Percentiles rank a stretch among this genome's conserved stretches.
Evolutionary conservation across 2,888 invertebrate genomes (phyloP).

Genomic region (Netelia inedita): DNA sequence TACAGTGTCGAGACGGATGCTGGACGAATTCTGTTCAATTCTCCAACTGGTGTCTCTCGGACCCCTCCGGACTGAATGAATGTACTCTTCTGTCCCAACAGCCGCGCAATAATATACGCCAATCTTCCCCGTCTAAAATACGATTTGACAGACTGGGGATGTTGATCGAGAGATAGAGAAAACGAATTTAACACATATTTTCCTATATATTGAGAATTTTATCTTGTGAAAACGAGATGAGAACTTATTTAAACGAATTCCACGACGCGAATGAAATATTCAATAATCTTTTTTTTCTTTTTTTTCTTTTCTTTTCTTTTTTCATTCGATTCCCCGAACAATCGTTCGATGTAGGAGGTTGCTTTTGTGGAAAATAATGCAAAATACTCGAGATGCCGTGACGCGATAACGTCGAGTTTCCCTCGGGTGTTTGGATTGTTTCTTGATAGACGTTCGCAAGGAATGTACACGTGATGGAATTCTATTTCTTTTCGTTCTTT

Average conservation of each 20-base stretch:
- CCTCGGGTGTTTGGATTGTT: background rate
- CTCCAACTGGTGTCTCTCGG: constrained; percentile 6
- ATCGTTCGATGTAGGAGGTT: background rate
- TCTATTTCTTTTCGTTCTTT: no score
- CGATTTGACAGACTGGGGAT: background rate
- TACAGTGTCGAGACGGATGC: background rate
- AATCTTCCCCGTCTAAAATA: background rate
- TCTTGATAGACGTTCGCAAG: background rate
- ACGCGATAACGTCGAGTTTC: background rate
- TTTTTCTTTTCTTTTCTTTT: no score
- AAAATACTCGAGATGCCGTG: background rate
- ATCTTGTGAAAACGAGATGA: constrained; percentile 1
- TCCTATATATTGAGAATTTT: constrained; percentile 16
- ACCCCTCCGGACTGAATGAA: constrained; percentile 19
- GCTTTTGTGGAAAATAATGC: background rate
- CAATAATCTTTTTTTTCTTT: background rate
- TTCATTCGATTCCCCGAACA: background rate
- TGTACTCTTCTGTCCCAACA: constrained; percentile 14
- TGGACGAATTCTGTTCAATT: constrained; percentile 40
- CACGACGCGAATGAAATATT: background rate
- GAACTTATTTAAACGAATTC: constrained; percentile 34
- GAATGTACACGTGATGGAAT: background rate
- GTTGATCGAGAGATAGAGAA: background rate
- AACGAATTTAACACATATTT: background rate
- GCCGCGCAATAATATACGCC: background rate